Percentiles rank a stretch among this genome's conserved stretches.
These are phyloP conservation scores for Stictonetta naevosa DNA, from an alignment of 2,113 vertebrate genomes.

Conservation along the genomic window DNA sequence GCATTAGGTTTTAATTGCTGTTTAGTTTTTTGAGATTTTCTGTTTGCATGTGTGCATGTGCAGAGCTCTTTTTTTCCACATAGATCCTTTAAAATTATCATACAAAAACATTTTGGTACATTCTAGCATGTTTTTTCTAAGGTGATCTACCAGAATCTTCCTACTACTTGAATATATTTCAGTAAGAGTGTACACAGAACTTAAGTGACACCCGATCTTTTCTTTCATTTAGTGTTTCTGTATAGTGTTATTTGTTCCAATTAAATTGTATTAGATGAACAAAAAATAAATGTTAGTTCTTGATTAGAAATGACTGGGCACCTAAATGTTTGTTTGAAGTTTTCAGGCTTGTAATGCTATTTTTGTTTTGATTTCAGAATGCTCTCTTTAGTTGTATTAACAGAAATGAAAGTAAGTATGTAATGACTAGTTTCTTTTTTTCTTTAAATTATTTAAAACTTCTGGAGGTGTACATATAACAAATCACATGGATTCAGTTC, in stretches of 20 bases:
- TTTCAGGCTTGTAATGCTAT: conserved; percentile 29
- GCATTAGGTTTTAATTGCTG: background rate
- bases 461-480: background rate
- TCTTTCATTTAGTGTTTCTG: background rate
- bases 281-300: background rate
- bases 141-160: background rate
- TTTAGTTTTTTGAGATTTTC: background rate
- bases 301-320: background rate
- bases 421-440: background rate
- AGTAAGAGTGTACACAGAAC: background rate
- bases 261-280: background rate
- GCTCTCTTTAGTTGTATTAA: conserved; percentile 98
- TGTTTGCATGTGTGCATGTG: background rate
- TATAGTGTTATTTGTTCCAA: background rate
- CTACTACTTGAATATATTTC: background rate
- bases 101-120: background rate
- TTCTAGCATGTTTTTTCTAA: background rate
- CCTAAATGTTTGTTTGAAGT: background rate
- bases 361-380: conserved; percentile 88
- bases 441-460: background rate
- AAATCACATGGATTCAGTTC: background rate
- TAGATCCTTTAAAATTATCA: background rate
- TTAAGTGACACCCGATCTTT: background rate
- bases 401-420: conserved; percentile 99
- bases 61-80: background rate